These are phyloP conservation scores for Triplophysa yarkandensis DNA, from an alignment of 2,797 vertebrate genomes.

Conservation along the genomic window DNA sequence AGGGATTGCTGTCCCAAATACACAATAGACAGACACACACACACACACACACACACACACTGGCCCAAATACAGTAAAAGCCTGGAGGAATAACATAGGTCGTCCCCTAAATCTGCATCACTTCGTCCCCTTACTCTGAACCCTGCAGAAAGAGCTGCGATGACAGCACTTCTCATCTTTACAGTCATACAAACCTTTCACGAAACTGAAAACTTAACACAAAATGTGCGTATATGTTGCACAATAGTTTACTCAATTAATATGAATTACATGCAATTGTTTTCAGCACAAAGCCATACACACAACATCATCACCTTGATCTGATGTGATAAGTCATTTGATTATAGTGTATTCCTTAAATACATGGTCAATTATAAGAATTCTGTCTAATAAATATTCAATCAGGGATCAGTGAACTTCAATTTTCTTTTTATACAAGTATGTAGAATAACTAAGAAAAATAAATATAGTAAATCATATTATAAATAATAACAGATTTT, in stretches of 20 bases:
- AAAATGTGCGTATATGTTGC: not conserved
- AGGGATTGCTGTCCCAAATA: conserved; percentile 23
- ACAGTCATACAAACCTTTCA: not conserved
- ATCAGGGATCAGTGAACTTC: not conserved
- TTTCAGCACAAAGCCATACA: not conserved
- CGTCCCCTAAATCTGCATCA: conserved; percentile 1
- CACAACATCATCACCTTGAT: not conserved
- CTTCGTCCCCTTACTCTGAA: conserved; percentile 22
- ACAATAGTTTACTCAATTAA: not conserved
- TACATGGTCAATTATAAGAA: not conserved
- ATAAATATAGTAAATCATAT: too few relatives aligned
- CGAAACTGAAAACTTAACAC: not conserved
- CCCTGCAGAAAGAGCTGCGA: not conserved
- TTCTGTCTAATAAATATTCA: not conserved
- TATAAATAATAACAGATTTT: too few relatives aligned
- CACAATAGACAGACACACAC: conserved; percentile 8
- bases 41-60: conserved; percentile 2
- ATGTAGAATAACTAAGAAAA: too few relatives aligned
- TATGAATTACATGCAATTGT: not conserved
- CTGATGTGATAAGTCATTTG: not conserved
- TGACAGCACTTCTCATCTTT: not conserved
- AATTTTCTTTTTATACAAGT: too few relatives aligned
- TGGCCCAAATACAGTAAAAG: conserved; percentile 17
- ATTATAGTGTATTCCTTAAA: not conserved
- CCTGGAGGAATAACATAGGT: not conserved